Base-by-base conservation (phyloP, 2,113 vertebrate genomes). In the Pelusios castaneus region DNA sequence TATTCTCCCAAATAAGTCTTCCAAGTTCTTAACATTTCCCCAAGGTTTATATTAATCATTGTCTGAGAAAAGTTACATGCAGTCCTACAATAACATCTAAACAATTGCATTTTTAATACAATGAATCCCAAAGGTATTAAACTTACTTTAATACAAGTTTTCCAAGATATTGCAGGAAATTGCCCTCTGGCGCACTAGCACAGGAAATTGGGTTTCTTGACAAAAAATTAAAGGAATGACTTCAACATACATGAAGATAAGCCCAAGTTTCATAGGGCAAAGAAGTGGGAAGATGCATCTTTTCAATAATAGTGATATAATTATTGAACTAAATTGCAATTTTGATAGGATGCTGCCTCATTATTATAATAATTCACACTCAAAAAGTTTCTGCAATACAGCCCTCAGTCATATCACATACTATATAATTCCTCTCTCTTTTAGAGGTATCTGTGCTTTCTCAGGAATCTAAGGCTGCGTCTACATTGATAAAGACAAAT, bases 341-440 rank as follows among this genome's bases (percentile, higher is more conserved):
- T 70, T 63, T 63, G 60, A 22, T 38, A 70, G 34, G 63, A 38
- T 9, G 38, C n/a, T 38, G 63, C 63, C n/a, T n/a, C 21, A 8
- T 38, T 70, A n/a, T 10, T 38, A 38, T 4, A n/a, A 21, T 5
- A 22, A 70, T 38, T 22, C 63, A 38, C n/a, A 38, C 38, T 17
- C 63, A 38, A 70, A 38, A 22, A 70, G 34, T 70, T 70, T n/a
- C 8, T 70, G 17, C 63, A 67, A 21, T 38, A 5, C 34, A 38
- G 4, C 22, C 63, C 34, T 38, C 63, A 38, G 21, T 70, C 63
- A 38, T 70, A 70, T 70, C 63, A 38, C n/a, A 22, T 70, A 38
- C 63, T 22, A 38, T 16, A 79, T 27, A 85, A 85, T 19, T 3
- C 10, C 60, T 54, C 8, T 7, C 41, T 1, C 0, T 93, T 19